Conservation (phyloP, 2,888 invertebrate species). For the Chaitophorus viminalis region DNA sequence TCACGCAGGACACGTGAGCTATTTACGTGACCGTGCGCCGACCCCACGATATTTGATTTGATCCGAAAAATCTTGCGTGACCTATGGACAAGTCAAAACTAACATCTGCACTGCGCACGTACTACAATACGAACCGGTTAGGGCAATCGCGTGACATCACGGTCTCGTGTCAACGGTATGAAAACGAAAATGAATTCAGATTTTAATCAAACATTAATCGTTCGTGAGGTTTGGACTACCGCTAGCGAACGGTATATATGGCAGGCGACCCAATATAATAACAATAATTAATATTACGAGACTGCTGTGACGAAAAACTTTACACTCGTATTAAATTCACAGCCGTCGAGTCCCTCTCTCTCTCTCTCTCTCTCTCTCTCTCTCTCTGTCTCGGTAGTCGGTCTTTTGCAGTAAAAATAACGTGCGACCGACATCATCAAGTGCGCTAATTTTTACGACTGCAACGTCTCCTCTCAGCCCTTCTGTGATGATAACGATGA, state of each 20-base stretch:
- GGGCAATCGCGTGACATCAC: slow-evolving; percentile 54
- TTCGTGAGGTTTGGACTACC: not conserved
- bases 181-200: slow-evolving; percentile 15
- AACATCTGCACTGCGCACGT: slow-evolving; percentile 58
- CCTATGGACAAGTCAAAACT: slow-evolving; percentile 54
- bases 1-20: slow-evolving; percentile 41
- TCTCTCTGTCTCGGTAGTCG: no score
- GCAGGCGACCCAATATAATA: not conserved
- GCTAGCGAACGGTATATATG: not conserved
- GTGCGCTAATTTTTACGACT: slow-evolving; percentile 53
- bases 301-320: not conserved
- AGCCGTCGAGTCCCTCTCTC: not conserved
- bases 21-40: slow-evolving; percentile 7
- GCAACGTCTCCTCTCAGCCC: not conserved
- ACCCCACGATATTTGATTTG: slow-evolving; percentile 51
- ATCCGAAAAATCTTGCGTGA: slow-evolving; percentile 60
- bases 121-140: slow-evolving; percentile 51
- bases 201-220: slow-evolving; percentile 48
- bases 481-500: not conserved
- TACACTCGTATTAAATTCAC: not conserved
- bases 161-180: slow-evolving; percentile 48
- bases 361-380: not conserved
- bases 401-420: not conserved
- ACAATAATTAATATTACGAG: not conserved
- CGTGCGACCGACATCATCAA: slow-evolving; percentile 29